A percentile compares a stretch with the other conserved stretches of the same genome.
Conservation (phyloP, 2,888 invertebrate genomes). For the Callyntrura sp. region DNA sequence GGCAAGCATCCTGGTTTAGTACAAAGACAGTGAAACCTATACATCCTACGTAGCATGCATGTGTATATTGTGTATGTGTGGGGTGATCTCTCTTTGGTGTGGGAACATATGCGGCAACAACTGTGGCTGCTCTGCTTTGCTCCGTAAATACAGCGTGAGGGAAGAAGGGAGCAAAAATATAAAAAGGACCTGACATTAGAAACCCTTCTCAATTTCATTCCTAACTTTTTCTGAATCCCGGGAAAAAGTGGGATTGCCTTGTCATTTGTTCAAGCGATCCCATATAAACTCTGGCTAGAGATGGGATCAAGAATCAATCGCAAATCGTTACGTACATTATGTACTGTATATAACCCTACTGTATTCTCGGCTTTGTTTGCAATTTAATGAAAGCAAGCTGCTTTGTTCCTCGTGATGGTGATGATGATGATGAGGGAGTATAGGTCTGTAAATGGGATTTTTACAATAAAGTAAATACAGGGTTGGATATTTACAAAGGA, state of each 20-base stretch:
- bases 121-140: no score
- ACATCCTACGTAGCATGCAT: no score
- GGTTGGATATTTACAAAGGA: neutral
- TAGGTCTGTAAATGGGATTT: conserved; percentile 20
- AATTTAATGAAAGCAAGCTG: neutral
- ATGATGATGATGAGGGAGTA: no score
- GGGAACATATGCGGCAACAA: no score
- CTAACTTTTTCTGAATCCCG: conserved; percentile 30
- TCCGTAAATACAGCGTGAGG: no score
- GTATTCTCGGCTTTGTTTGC: neutral
- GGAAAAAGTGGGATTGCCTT: conserved; percentile 26
- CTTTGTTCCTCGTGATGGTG: conserved; percentile 7
- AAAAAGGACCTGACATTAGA: conserved; percentile 40
- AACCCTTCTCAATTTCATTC: conserved; percentile 72
- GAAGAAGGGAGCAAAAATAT: neutral
- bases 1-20: no score
- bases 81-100: no score
- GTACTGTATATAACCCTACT: neutral
- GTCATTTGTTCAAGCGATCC: neutral
- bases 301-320: conserved; percentile 12
- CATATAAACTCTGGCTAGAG: neutral
- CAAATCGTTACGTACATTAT: no score
- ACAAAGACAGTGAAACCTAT: no score
- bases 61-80: no score
- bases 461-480: neutral